Evolutionary conservation across 2,113 vertebrate genomes (phyloP).

Genomic region (Chlamydotis undulata): DNA sequence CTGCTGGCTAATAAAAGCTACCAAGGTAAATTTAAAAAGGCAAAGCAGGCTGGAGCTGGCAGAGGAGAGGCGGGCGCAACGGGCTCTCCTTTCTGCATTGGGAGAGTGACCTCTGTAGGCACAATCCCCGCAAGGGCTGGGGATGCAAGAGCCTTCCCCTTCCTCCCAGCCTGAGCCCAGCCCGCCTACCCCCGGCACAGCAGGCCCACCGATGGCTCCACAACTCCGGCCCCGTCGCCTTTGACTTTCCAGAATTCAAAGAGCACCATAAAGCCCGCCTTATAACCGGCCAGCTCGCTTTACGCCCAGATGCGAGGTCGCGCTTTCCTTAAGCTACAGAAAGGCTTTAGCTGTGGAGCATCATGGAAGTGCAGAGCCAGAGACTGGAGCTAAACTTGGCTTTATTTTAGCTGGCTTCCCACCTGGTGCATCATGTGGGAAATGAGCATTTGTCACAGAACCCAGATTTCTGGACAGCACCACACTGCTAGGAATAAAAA

Average conservation of each 20-base stretch:
- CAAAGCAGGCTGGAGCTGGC: neutral
- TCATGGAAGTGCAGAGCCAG: neutral
- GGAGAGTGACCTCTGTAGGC: constrained; percentile 85
- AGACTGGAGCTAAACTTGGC: neutral
- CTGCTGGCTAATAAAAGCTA: neutral
- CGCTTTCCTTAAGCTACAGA: neutral
- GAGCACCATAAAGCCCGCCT: neutral
- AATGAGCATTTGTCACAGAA: neutral
- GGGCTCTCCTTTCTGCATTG: constrained; percentile 54
- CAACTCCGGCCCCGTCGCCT: neutral
- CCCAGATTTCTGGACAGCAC: no score
- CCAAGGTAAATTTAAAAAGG: neutral
- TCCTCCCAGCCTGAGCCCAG: neutral
- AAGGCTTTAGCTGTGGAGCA: neutral
- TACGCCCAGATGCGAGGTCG: neutral
- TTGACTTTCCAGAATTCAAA: neutral
- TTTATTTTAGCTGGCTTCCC: neutral
- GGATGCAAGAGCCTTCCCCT: neutral
- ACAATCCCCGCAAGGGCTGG: neutral
- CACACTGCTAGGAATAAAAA: neutral
- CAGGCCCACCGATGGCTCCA: neutral
- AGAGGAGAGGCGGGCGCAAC: neutral
- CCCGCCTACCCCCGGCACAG: neutral
- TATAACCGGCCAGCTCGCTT: neutral
- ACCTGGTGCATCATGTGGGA: neutral